Conservation (phyloP, 1,140 invertebrate species). For the Aphis gossypii region DNA sequence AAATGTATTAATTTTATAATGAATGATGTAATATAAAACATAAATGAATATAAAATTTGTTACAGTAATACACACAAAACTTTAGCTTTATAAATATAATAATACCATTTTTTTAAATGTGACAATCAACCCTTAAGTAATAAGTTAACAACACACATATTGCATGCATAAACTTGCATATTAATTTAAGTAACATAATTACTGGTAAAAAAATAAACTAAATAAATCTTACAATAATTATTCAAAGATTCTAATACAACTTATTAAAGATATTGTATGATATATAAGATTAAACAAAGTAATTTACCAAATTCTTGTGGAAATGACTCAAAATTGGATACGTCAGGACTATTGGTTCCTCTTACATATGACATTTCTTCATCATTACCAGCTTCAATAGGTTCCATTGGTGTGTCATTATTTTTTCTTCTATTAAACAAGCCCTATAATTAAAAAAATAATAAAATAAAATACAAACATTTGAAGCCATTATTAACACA, state of each 20-base stretch:
- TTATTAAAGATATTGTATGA: neutral
- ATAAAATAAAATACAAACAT: neutral
- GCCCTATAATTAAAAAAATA: slow-evolving; percentile 21
- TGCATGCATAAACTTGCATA: neutral
- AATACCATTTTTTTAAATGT: neutral
- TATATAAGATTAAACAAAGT: neutral
- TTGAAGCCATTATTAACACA: neutral
- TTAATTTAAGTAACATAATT: neutral
- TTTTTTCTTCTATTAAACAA: slow-evolving; percentile 50
- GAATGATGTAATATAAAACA: neutral
- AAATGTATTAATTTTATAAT: neutral
- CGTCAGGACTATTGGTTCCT: slow-evolving; percentile 5
- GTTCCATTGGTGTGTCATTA: neutral
- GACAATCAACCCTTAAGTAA: neutral
- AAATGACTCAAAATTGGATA: slow-evolving; percentile 47
- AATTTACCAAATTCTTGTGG: slow-evolving; percentile 46
- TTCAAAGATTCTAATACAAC: neutral
- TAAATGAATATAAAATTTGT: neutral
- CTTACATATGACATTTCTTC: slow-evolving; percentile 41
- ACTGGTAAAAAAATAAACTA: neutral
- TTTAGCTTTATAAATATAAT: neutral
- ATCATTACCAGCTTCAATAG: slow-evolving; percentile 30
- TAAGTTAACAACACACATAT: no score
- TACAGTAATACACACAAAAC: neutral
- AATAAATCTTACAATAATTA: neutral